Conservation (phyloP, 2,113 vertebrate genomes). For the Zeus faber region DNA sequence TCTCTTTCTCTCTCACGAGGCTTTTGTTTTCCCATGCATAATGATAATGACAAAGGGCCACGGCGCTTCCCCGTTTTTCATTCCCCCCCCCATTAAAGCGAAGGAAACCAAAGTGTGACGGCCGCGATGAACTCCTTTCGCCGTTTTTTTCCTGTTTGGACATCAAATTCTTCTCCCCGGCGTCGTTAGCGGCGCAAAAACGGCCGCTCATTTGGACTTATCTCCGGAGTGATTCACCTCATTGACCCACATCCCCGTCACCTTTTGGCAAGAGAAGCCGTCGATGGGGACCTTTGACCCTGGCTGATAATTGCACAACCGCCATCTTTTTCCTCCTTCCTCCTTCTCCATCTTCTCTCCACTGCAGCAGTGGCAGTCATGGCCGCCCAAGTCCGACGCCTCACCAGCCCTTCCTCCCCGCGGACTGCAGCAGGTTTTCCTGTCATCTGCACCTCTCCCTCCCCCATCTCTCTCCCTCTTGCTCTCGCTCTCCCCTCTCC, state of each 20-base stretch:
- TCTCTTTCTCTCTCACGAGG: slow-evolving; percentile 11
- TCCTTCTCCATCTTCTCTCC: slow-evolving; percentile 13
- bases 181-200: too few relatives aligned
- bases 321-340: slow-evolving; percentile 35
- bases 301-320: slow-evolving; percentile 60
- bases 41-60: slow-evolving; percentile 70
- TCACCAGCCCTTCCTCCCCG: slow-evolving; percentile 67
- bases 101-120: too few relatives aligned
- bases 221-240: slow-evolving; percentile 50
- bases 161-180: too few relatives aligned
- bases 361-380: slow-evolving; percentile 63
- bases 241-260: slow-evolving; percentile 46
- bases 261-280: slow-evolving; percentile 35
- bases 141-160: too few relatives aligned
- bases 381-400: slow-evolving; percentile 66
- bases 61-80: slow-evolving; percentile 54
- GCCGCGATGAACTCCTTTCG: too few relatives aligned
- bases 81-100: slow-evolving; percentile 3
- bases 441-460: slow-evolving; percentile 67
- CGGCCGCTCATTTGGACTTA: too few relatives aligned
- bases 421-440: slow-evolving; percentile 76
- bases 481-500: slow-evolving; percentile 25
- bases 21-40: slow-evolving; percentile 72
- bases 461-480: slow-evolving; percentile 23
- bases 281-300: slow-evolving; percentile 66